Base-by-base conservation (phyloP, 2,888 invertebrate species). In the Gortyna flavago region DNA sequence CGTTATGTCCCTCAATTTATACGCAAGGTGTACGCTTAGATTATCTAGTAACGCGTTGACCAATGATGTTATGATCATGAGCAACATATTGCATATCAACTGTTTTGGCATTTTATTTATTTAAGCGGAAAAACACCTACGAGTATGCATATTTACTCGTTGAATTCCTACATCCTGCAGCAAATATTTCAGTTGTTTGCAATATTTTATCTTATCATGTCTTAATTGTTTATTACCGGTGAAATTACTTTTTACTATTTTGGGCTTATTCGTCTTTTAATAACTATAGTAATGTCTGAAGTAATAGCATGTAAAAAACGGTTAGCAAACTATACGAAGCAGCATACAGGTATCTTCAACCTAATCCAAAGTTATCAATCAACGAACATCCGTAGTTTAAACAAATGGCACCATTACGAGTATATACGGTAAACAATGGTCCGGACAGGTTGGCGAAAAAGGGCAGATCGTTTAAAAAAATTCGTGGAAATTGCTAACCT, bases 401-500 rank as follows among this genome's bases (percentile, higher is more conserved):
- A 75, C 73, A 81, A 83, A 85, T 72, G 69, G 44, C 85, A 77
- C 81, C 75, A 89, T 88, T 85, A n/a, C n/a, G n/a, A n/a, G n/a
- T n/a, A 86, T 87, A 82, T 84, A 87, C 73, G 66, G 79, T 79
- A 87, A 89, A 92, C 93, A 91, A 93, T 92, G 84, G 87, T 72
- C 62, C 72, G 85, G 84, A 83, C 78, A 81, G 83, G 80, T 86
- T 85, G 85, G 80, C 81, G 88, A 89, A 88, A 85, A 75, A 79
- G 84, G 83, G 85, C 83, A 84, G 76, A 88, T 85, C 84, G 83
- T 86, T 81, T n/a, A 86, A 88, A 89, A 90, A 90, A 85, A 72
- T 87, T 90, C 89, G 84, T 90, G 90, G 89, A 92, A 92, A 91
- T 83, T 80, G 74, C 70, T 80, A 89, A 87, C 93, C 93, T 93